Evolutionary conservation across 2,888 invertebrate species (phyloP).

Genomic region (Amphipyra berbera): DNA sequence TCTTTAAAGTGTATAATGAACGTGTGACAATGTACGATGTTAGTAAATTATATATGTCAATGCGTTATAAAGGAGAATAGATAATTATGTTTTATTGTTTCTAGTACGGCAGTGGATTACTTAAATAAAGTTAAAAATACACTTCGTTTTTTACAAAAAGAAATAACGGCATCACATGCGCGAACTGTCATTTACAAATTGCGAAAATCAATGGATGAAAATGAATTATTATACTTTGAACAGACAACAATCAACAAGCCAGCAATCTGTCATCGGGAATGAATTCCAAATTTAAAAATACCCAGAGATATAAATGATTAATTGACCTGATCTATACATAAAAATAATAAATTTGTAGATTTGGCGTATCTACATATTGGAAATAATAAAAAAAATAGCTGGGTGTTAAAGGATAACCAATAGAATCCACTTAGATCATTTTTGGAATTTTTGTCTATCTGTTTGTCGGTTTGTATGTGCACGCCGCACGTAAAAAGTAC

Average conservation of each 20-base stretch:
- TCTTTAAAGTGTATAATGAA: conserved; percentile 56
- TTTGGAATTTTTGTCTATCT: too few relatives aligned
- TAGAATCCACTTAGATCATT: too few relatives aligned
- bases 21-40: conserved; percentile 1
- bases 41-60: conserved; percentile 16
- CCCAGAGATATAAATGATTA: conserved; percentile 12
- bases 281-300: conserved; percentile 4
- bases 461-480: too few relatives aligned
- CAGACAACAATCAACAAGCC: conserved; percentile 11
- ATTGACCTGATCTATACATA: conserved; percentile 11
- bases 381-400: too few relatives aligned
- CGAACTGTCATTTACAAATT: conserved; percentile 26
- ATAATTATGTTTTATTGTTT: conserved; percentile 15
- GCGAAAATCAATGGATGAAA: conserved; percentile 20
- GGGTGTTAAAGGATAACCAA: too few relatives aligned
- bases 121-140: background rate
- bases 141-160: too few relatives aligned
- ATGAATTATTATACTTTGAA: conserved; percentile 26
- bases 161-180: conserved; percentile 1
- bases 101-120: background rate
- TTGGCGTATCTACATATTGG: too few relatives aligned
- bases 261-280: conserved; percentile 20
- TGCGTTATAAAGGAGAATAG: conserved; percentile 10
- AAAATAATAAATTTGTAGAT: too few relatives aligned
- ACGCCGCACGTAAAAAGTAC: too few relatives aligned